Percentiles rank a stretch among this genome's conserved stretches.
phyloP scores from a whole-genome alignment of 2,888 invertebrate genomes.

The Meteorus colon region DNA sequence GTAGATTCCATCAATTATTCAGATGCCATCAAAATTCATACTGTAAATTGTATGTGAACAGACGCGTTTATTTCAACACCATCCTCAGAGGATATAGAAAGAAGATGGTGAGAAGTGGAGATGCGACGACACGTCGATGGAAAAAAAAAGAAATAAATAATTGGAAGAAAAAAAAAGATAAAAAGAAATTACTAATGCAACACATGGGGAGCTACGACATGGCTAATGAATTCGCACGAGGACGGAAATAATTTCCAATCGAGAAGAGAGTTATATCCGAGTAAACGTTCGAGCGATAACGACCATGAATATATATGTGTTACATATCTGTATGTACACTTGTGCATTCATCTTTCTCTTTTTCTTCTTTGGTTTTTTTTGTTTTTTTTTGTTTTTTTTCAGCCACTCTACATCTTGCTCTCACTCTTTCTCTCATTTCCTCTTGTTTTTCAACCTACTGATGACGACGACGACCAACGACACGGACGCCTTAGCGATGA shows the following conservation, averaged over 20 bases:
- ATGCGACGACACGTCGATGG: background rate
- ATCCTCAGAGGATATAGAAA: background rate
- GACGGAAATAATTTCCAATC: constrained; percentile 40
- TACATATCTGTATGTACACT: constrained; percentile 20
- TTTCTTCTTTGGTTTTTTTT: background rate
- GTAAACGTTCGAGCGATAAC: constrained; percentile 22
- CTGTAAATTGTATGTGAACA: constrained; percentile 32
- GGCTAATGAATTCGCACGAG: constrained; percentile 39
- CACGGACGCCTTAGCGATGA: constrained; percentile 32
- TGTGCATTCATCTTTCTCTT: constrained; percentile 20
- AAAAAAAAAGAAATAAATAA: background rate
- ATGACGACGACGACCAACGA: constrained; percentile 20
- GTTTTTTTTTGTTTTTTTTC: constrained; percentile 14
- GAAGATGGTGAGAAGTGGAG: background rate
- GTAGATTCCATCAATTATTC: constrained; percentile 36
- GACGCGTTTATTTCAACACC: constrained; percentile 1
- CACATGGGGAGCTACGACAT: constrained; percentile 12
- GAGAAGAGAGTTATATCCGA: constrained; percentile 37
- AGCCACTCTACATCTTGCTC: background rate
- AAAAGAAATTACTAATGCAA: background rate
- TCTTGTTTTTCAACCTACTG: constrained; percentile 13
- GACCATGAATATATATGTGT: constrained; percentile 19
- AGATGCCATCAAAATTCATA: constrained; percentile 39
- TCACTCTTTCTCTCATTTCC: constrained; percentile 8
- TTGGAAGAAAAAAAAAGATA: background rate